Conservation (phyloP, 2,113 vertebrate genomes). For the Chlamydotis undulata region DNA sequence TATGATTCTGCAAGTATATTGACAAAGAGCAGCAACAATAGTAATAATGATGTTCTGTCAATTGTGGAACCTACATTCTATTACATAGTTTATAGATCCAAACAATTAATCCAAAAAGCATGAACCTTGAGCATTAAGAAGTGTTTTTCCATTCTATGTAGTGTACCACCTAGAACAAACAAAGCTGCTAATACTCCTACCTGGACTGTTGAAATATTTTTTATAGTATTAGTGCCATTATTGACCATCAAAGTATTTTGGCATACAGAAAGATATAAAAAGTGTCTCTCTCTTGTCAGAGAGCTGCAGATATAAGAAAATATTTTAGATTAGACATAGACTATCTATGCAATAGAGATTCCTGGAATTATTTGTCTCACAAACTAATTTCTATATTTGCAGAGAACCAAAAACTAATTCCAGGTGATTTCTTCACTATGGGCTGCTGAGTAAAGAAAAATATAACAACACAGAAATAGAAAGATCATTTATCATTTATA, state of each 20-base stretch:
- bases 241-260: not conserved
- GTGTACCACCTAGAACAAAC: not conserved
- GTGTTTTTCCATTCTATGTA: not conserved
- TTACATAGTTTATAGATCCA: not conserved
- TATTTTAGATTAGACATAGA: not conserved
- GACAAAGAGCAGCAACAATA: not conserved
- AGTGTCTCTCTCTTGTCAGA: not conserved
- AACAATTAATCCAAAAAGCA: not conserved
- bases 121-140: not conserved
- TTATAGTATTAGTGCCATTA: not conserved
- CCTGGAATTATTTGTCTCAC: not conserved
- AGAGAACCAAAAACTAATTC: not conserved
- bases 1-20: not conserved
- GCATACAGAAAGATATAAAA: not conserved
- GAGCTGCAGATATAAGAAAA: not conserved
- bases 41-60: not conserved
- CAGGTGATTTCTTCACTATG: not conserved
- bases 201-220: not conserved
- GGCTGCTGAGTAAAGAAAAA: not conserved
- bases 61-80: not conserved
- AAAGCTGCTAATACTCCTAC: not conserved
- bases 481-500: not conserved
- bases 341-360: not conserved
- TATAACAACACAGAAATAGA: not conserved
- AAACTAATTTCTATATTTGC: slow-evolving; percentile 18